These are phyloP conservation scores for Ferdinandea cuprea DNA, from an alignment of 2,888 invertebrate species.

Conservation along the genomic window DNA sequence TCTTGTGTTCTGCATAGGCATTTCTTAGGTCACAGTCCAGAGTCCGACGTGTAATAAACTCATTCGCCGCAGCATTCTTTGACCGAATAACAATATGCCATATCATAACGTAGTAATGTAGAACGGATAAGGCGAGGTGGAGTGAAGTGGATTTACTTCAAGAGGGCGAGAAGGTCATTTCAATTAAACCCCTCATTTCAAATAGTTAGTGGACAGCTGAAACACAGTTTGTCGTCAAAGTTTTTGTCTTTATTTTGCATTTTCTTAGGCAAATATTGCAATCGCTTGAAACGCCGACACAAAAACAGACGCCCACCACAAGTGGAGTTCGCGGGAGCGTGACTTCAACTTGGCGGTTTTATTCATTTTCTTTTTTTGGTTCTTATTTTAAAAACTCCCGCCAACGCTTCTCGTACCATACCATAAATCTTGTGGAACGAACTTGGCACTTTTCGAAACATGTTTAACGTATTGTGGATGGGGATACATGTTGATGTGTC, in stretches of 20 bases:
- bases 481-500: conserved; percentile 49
- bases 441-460: conserved; percentile 16
- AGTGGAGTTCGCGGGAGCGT: conserved; percentile 47
- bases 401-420: conserved; percentile 39
- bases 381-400: conserved; percentile 32
- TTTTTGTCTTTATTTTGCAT: not conserved
- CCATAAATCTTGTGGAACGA: conserved; percentile 54
- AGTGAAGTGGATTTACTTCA: conserved; percentile 3
- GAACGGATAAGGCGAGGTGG: not conserved
- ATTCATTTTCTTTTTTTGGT: conserved; percentile 4
- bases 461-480: conserved; percentile 2
- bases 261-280: conserved; percentile 35
- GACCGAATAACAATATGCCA: conserved; percentile 2
- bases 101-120: not conserved
- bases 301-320: conserved; percentile 60
- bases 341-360: conserved; percentile 17
- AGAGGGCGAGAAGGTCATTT: conserved; percentile 66
- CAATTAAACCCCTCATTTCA: conserved; percentile 48
- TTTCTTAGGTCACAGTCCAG: conserved; percentile 51
- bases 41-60: conserved; percentile 20
- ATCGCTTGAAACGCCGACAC: conserved; percentile 36
- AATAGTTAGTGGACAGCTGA: conserved; percentile 39
- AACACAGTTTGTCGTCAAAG: conserved; percentile 1
- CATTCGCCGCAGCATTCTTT: conserved; percentile 30
- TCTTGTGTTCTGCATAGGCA: not conserved